Evolutionary conservation across 1,140 invertebrate species (phyloP), one percentile per base, ranked within the genome.

Genomic region (Dryas iulia): DNA sequence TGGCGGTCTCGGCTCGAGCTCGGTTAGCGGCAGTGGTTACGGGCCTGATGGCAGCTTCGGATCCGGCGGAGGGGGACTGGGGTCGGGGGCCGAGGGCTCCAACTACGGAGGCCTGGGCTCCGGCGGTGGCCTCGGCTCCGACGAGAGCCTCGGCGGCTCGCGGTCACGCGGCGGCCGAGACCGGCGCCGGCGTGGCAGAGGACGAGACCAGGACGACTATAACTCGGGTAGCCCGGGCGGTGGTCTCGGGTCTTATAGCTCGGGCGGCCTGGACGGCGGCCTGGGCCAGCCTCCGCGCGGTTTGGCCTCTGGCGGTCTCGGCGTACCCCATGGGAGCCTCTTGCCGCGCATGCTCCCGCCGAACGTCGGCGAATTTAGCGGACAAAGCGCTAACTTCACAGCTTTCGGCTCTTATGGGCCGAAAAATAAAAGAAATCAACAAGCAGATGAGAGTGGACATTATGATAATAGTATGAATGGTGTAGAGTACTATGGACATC

Each of bases 351-450:
- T 89, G 81, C 83, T 89, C 11, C 87, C 86, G 30, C 84, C 79
- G 59, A 82, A 79, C 59, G 72, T 71, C 52, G 81, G 67, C 25
- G 85, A 84, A 26, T 72, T 72, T 47, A 64, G 81, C 47, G 81
- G 75, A 25, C 76, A 87, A 61, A 83, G 73, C 35, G 83, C 89
- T 11, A 91, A 91, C 70, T 90, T 91, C 69, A 89, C 87, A 14
- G 89, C 86, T 35, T 91, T 89, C 57, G 89, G 89, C 58, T 89
- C 87, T 23, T 91, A 91, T 61, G 87, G 83, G 25, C 64, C 82
- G 61, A 90, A 84, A 70, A 83, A 78, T 66, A 85, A 81, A 74
- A 83, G 74, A 71, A 73, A 68, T 72, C 61, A 77, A 71, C 59
- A 70, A 54, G 78, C 75, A 52, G 70, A 76, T 66, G 60, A 66